Base-by-base conservation (phyloP, 2,113 vertebrate species). In the Ailurus styani region DNA sequence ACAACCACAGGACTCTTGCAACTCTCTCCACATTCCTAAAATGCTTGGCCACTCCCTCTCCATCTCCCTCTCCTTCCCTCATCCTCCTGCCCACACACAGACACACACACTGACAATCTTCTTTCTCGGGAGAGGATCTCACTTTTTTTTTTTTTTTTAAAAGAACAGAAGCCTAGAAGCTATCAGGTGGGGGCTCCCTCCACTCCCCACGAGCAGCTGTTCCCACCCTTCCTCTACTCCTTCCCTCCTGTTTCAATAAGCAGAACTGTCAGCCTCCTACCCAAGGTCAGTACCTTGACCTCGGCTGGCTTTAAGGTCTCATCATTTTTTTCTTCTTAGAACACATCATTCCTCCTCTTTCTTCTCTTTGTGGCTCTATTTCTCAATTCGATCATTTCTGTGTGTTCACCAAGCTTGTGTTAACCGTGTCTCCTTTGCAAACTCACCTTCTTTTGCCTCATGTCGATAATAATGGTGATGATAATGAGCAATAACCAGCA, bases 21-120 rank as follows among this genome's bases (percentile, higher is more conserved):
- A 89, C 17, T 70, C 78, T 9, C 25, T 27, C 27, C 37, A 12
- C 14, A 34, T 78, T 57, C 31, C 10, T 34, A 70, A 45, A 54
- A 45, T 7, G 3, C 18, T 11, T 8, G 18, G 37, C 25, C 20
- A 27, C 5, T 12, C 1, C 3, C 31, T 45, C 1, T 3, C 18
- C 21, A 4, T 18, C 12, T 23, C 23, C 6, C 0, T 17, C 25
- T 21, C 20, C 29, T 15, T 25, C 20, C 29, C 14, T 23, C 25
- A 29, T 25, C 8, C 14, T 18, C 0, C 15, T 20, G 3, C 20
- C 2, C 11, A 7, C 3, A 6, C 3, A 3, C 6, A 18, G 15
- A 83, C 17, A 37, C 40, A 66, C 40, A 78, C 2, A 50, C 37
- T 4, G 7, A 7, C 11, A 4, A 21, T n/a, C 37, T 13, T 34